phyloP scores from a whole-genome alignment of 2,888 invertebrate species.

The Phyto melanocephala region DNA sequence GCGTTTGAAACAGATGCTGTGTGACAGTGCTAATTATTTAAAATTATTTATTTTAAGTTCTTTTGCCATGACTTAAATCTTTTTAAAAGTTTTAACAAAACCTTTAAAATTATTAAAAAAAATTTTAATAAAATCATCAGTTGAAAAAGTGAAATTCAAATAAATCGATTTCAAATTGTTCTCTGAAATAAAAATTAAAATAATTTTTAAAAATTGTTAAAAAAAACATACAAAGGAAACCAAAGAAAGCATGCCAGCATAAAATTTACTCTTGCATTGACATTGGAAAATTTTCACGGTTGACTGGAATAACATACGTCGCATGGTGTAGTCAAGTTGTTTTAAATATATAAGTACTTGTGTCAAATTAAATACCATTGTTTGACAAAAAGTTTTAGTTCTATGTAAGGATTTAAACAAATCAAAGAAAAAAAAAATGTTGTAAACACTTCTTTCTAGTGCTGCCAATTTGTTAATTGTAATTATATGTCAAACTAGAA shows the following conservation, averaged over 20 bases:
- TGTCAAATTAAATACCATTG: neutral
- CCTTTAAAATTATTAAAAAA: neutral
- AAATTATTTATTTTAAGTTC: constrained; percentile 22
- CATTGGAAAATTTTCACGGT: constrained; percentile 3
- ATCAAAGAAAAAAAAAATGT: neutral
- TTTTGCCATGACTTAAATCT: neutral
- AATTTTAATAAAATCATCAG: constrained; percentile 16
- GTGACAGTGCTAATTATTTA: constrained; percentile 6
- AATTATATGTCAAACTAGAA: no score
- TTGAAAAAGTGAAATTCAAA: neutral
- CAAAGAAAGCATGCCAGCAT: neutral
- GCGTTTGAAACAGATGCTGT: neutral
- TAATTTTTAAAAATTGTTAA: neutral
- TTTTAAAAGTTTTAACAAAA: neutral
- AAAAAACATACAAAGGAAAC: neutral
- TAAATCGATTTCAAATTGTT: constrained; percentile 3
- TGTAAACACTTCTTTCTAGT: neutral
- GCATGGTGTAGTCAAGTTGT: no score
- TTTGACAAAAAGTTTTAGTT: neutral
- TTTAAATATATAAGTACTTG: no score
- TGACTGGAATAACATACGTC: neutral
- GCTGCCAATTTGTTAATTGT: neutral
- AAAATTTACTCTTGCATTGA: constrained; percentile 17
- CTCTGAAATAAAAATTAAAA: neutral
- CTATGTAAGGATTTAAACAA: neutral